Conservation (phyloP, 2,113 vertebrate genomes). For the Dasypus novemcinctus region DNA sequence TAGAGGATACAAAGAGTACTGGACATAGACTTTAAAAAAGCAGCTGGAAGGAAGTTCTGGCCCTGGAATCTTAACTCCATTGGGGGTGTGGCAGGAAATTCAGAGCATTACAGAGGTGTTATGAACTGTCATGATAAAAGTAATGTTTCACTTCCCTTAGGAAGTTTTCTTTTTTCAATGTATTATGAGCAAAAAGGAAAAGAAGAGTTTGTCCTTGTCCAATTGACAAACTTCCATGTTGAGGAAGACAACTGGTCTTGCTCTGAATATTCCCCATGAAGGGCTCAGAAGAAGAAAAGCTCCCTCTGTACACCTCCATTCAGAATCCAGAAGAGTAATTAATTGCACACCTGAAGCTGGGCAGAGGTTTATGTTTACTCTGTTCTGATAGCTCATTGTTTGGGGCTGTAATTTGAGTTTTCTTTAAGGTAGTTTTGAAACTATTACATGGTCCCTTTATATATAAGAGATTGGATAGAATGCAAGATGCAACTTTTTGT, state of each 20-base stretch:
- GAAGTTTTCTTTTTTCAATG: not conserved
- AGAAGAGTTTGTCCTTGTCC: not conserved
- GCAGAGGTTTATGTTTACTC: not conserved
- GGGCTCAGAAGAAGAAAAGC: not conserved
- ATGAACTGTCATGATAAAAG: conserved; percentile 17
- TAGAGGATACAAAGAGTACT: conserved; percentile 26
- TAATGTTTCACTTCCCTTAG: conserved; percentile 9
- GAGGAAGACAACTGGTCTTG: not conserved
- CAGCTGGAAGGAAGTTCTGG: conserved; percentile 48
- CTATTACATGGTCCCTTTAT: not conserved
- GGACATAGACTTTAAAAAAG: not conserved
- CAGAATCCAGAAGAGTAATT: not conserved
- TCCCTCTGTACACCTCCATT: not conserved
- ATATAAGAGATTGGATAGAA: not conserved
- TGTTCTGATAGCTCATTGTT: not conserved
- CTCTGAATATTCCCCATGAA: not conserved
- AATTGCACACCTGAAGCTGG: not conserved
- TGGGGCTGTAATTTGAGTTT: not conserved
- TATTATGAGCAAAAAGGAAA: conserved; percentile 25
- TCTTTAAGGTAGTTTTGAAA: conserved; percentile 12
- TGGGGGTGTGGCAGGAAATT: conserved; percentile 49
- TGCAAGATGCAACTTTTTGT: not conserved
- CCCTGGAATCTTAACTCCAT: not conserved
- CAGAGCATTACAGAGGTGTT: conserved; percentile 4
- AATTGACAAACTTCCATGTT: not conserved